phyloP scores from a whole-genome alignment of 2,888 invertebrate genomes.

The Stegophylla sp. region DNA sequence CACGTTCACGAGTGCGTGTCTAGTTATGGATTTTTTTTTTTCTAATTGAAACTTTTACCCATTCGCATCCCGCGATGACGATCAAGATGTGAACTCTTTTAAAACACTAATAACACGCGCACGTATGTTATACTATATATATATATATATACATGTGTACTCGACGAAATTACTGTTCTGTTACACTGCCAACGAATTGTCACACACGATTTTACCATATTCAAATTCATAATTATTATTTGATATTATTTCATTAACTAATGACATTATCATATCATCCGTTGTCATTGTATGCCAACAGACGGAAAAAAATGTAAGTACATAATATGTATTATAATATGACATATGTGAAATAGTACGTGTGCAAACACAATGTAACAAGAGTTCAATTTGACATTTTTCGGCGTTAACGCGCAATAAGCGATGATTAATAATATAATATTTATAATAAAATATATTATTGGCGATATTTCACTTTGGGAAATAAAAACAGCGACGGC shows the following conservation, averaged over 20 bases:
- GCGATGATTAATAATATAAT: too few species aligned
- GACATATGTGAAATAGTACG: too few species aligned
- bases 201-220: constrained; percentile 7
- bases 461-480: too few species aligned
- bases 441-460: too few species aligned
- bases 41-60: constrained; percentile 46
- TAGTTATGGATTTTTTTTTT: constrained; percentile 51
- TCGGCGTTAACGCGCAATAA: too few species aligned
- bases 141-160: neutral
- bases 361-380: neutral
- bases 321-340: too few species aligned
- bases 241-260: neutral
- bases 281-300: neutral
- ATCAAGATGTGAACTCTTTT: constrained; percentile 54
- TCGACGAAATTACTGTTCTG: neutral
- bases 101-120: constrained; percentile 32
- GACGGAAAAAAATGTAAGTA: too few species aligned
- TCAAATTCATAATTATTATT: neutral
- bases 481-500: too few species aligned
- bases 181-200: constrained; percentile 21
- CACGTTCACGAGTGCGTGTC: constrained; percentile 45
- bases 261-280: neutral
- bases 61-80: neutral
- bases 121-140: neutral
- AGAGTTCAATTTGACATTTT: too few species aligned